Evolutionary conservation across 2,113 vertebrate genomes (phyloP), one percentile per base, ranked within the genome.

Genomic region (Symphodus melops): DNA sequence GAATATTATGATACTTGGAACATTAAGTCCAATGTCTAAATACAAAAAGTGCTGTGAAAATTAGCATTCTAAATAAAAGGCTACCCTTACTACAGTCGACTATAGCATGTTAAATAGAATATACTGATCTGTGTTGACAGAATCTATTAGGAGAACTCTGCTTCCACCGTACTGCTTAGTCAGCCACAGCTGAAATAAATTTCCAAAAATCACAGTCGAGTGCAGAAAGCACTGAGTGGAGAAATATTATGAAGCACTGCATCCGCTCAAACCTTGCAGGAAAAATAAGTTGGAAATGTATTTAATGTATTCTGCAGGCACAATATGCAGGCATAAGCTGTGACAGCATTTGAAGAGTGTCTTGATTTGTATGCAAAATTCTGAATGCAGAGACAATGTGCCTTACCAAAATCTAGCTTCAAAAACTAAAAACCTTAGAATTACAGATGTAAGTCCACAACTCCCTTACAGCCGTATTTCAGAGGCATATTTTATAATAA

Each of bases 101-200:
- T n/a, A 51, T 37, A 63, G 64, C 69, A 68, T 66, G 68, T 52
- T 86, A 67, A 82, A 56, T 61, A 79, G 39, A 66, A 68, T 20
- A 64, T 65, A 75, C n/a, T 60, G 65, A 65, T 68, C 48, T 73
- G 13, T 61, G 48, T 16, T 68, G 76, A 85, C 79, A 85, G 68
- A 83, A 69, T 81, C 37, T 68, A 71, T 89, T 76, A 65, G 65
- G 49, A 79, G 82, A 87, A 52, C 39, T 73, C 28, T 52, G 56
- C 49, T 48, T 75, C 39, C 6, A 42, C 57, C 46, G 19, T 62
- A 73, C 11, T 83, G 77, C 81, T 84, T 77, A 69, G 65, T 87
- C 74, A 78, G 76, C 75, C 73, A 59, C 57, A 46, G 33, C 57
- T 63, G 63, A 75, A 79, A 70, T 72, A 59, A 55, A 82, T 83